phyloP scores from a whole-genome alignment of 2,888 invertebrate genomes.

The Ryuthela nishihirai region DNA sequence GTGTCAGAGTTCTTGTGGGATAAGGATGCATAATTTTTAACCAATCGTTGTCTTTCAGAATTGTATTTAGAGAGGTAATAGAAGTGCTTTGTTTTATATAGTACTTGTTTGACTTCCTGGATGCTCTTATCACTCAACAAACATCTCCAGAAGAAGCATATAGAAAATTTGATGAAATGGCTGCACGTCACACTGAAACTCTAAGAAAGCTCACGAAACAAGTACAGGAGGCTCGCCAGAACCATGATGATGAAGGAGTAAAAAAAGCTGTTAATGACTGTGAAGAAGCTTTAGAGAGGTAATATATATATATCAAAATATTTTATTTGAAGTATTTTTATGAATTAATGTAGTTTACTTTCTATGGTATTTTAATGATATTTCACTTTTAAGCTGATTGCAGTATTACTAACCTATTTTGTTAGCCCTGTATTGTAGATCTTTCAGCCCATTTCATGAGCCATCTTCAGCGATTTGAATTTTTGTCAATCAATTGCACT shows the following conservation, averaged over 20 bases:
- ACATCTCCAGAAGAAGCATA: conserved; percentile 95
- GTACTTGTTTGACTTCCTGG: conserved; percentile 91
- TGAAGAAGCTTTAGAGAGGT: conserved; percentile 76
- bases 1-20: too few species aligned
- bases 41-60: too few species aligned
- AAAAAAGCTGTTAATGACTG: conserved; percentile 88
- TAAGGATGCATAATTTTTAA: too few species aligned
- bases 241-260: conserved; percentile 81
- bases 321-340: background rate
- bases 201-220: conserved; percentile 88
- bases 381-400: too few species aligned
- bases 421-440: too few species aligned
- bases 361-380: too few species aligned
- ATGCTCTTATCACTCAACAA: conserved; percentile 94
- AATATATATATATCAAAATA: background rate
- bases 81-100: conserved; percentile 51
- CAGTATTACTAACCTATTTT: too few species aligned
- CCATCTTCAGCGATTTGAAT: too few species aligned
- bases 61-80: too few species aligned
- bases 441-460: too few species aligned
- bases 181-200: conserved; percentile 82
- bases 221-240: conserved; percentile 85
- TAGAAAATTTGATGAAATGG: conserved; percentile 90
- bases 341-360: too few species aligned
- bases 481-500: too few species aligned